Evolutionary conservation across 2,888 invertebrate genomes (phyloP).

Genomic region (Epirrita christyi): DNA sequence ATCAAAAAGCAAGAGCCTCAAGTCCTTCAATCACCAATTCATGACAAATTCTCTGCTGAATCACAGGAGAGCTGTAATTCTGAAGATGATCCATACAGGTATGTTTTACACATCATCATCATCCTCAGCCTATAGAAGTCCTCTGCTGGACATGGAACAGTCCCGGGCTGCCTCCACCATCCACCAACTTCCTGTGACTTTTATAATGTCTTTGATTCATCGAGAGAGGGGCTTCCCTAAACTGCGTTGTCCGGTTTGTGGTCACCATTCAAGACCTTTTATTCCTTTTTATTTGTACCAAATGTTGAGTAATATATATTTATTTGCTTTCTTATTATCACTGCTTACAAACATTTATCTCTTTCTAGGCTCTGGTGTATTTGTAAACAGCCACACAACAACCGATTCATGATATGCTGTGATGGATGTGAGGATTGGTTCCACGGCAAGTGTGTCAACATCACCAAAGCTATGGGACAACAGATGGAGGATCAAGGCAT

Average conservation of each 20-base stretch:
- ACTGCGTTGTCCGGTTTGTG: too few relatives aligned
- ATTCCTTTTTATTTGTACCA: too few relatives aligned
- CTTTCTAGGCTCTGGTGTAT: slow-evolving; percentile 94
- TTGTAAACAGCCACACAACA: slow-evolving; percentile 97
- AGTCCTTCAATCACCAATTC: slow-evolving; percentile 44
- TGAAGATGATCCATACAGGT: slow-evolving; percentile 96
- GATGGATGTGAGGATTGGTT: slow-evolving; percentile 99
- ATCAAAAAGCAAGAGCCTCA: slow-evolving; percentile 59
- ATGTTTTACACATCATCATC: slow-evolving; percentile 22
- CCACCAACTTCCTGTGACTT: too few relatives aligned
- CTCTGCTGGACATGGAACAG: too few relatives aligned
- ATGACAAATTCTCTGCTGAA: slow-evolving; percentile 78
- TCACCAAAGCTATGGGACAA: slow-evolving; percentile 95
- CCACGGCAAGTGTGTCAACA: slow-evolving; percentile 98
- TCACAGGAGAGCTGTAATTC: slow-evolving; percentile 89
- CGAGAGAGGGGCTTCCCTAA: too few relatives aligned
- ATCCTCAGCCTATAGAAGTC: not conserved
- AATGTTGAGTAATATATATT: too few relatives aligned
- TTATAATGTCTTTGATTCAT: too few relatives aligned
- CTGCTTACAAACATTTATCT: not conserved
- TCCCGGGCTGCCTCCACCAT: too few relatives aligned
- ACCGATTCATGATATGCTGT: slow-evolving; percentile 98
- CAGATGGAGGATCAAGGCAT: slow-evolving; percentile 95
- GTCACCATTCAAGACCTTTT: too few relatives aligned
- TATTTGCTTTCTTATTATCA: too few relatives aligned